These are phyloP conservation scores for Micoletzkya japonica DNA, from an alignment of 2,888 invertebrate species.

Conservation along the genomic window DNA sequence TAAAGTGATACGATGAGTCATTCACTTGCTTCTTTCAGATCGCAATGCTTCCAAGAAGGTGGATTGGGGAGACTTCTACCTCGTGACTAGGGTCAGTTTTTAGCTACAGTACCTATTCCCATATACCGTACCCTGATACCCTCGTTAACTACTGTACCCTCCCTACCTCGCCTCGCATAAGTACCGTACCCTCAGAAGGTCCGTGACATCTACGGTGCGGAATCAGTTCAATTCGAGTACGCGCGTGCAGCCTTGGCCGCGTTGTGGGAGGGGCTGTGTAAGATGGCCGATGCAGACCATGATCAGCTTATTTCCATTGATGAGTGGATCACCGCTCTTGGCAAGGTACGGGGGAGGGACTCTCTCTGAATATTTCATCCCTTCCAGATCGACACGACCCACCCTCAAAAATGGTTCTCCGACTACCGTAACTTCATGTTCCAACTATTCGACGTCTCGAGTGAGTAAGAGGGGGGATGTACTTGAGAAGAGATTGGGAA, in stretches of 20 bases:
- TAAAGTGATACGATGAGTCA: too few species aligned
- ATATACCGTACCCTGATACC: slow-evolving; percentile 42
- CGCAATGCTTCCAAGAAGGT: slow-evolving; percentile 55
- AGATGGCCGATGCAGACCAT: slow-evolving; percentile 50
- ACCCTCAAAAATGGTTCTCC: slow-evolving; percentile 58
- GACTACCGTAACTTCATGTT: slow-evolving; percentile 62
- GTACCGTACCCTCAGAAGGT: slow-evolving; percentile 47
- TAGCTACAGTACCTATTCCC: background rate
- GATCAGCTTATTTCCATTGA: slow-evolving; percentile 46
- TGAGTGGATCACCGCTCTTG: slow-evolving; percentile 46
- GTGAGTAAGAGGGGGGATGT: slow-evolving; percentile 31
- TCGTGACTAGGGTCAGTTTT: slow-evolving; percentile 56
- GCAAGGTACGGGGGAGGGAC: slow-evolving; percentile 24
- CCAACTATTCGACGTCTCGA: slow-evolving; percentile 63
- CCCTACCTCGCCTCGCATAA: background rate
- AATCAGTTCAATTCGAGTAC: slow-evolving; percentile 56
- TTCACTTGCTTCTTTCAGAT: slow-evolving; percentile 42
- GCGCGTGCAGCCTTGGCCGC: slow-evolving; percentile 56
- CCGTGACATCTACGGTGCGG: slow-evolving; percentile 63
- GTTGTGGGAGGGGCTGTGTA: slow-evolving; percentile 61
- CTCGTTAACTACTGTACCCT: slow-evolving; percentile 62
- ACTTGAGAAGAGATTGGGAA: background rate
- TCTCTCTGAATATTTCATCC: background rate
- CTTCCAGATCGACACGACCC: slow-evolving; percentile 41
- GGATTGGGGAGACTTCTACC: slow-evolving; percentile 62